A percentile compares a stretch with the other conserved stretches of the same genome.
Conservation (phyloP, 2,797 vertebrate genomes). For the Rhinogobio ventralis region DNA sequence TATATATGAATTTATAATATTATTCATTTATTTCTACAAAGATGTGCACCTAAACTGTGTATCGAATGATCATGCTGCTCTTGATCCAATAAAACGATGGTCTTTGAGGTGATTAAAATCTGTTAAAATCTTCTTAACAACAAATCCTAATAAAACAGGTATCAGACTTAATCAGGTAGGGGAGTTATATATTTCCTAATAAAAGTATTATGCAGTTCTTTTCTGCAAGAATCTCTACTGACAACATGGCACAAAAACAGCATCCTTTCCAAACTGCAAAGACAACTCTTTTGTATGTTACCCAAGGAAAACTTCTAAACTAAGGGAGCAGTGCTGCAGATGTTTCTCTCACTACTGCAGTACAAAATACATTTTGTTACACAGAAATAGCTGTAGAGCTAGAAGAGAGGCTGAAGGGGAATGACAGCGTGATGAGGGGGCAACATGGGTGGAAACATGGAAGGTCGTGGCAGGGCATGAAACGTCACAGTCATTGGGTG, state of each 20-base stretch:
- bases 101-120: conserved; percentile 19
- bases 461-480: conserved; percentile 74
- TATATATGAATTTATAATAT: not conserved
- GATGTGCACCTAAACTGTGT: not conserved
- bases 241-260: conserved; percentile 41
- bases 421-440: conserved; percentile 77
- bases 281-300: conserved; percentile 11
- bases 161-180: conserved; percentile 14
- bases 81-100: not conserved
- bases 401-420: conserved; percentile 86
- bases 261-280: conserved; percentile 22
- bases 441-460: conserved; percentile 77
- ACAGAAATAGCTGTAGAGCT: conserved; percentile 41
- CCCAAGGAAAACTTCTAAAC: conserved; percentile 22
- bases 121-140: conserved; percentile 6
- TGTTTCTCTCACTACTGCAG: conserved; percentile 20
- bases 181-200: conserved; percentile 20
- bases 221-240: conserved; percentile 31
- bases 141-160: conserved; percentile 12
- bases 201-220: conserved; percentile 8
- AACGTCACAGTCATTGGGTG: conserved; percentile 78
- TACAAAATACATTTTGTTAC: conserved; percentile 31
- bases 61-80: not conserved
- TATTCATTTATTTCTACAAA: not conserved
- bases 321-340: conserved; percentile 1